Percentiles rank a stretch among this genome's conserved stretches.
These are phyloP conservation scores for Argyrosomus regius DNA, from an alignment of 2,797 vertebrate species.

Conservation along the genomic window DNA sequence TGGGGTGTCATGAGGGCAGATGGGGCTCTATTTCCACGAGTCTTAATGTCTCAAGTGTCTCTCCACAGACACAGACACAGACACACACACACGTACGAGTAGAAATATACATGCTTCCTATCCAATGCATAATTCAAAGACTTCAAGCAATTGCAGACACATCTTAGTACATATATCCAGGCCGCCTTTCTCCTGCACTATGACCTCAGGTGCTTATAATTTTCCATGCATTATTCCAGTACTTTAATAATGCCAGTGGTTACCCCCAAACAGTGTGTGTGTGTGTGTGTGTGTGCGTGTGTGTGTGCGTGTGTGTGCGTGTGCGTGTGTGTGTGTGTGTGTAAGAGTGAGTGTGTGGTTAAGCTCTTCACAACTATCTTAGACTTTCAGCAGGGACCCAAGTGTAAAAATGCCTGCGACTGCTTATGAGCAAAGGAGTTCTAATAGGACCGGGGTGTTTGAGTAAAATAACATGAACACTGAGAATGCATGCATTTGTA, in stretches of 20 bases:
- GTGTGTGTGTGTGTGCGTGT: neutral
- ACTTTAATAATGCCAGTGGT: constrained; percentile 36
- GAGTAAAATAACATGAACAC: constrained; percentile 18
- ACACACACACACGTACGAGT: constrained; percentile 12
- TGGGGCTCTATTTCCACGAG: constrained; percentile 39
- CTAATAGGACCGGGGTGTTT: constrained; percentile 18
- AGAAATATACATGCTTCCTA: constrained; percentile 42
- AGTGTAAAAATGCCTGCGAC: constrained; percentile 34
- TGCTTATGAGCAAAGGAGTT: constrained; percentile 29
- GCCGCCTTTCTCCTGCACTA: constrained; percentile 30
- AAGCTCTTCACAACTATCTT: constrained; percentile 30
- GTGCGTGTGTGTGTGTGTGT: neutral
- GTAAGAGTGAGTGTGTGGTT: constrained; percentile 14
- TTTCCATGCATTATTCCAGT: constrained; percentile 50
- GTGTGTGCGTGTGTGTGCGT: neutral
- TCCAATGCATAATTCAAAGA: constrained; percentile 61
- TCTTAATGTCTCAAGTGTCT: constrained; percentile 60
- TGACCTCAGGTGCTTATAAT: constrained; percentile 47
- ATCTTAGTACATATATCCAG: constrained; percentile 35
- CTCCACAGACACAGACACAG: constrained; percentile 8
- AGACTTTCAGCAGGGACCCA: constrained; percentile 34
- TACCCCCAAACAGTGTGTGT: constrained; percentile 22
- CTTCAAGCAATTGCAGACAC: constrained; percentile 44
- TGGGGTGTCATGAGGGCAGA: constrained; percentile 52
- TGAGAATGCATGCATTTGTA: constrained; percentile 13